Percentiles rank a stretch among this genome's conserved stretches.
These are phyloP conservation scores for Drosophila albomicans DNA, from an alignment of 1,140 invertebrate species.

Conservation along the genomic window DNA sequence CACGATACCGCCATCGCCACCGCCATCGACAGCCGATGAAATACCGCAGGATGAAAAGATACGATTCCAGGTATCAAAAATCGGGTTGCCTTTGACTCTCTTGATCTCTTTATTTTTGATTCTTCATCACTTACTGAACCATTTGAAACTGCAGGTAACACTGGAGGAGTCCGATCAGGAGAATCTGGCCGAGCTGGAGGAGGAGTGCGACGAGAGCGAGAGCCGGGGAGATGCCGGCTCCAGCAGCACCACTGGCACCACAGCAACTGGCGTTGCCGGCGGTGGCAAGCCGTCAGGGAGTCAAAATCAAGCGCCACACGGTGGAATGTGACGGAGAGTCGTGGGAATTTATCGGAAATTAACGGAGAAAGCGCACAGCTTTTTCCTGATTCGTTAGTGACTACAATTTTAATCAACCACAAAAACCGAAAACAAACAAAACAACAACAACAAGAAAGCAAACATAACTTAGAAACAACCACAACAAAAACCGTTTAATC, in stretches of 20 bases:
- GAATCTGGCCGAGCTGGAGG: slow-evolving; percentile 88
- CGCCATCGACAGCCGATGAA: slow-evolving; percentile 87
- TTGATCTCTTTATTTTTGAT: background rate
- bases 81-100: background rate
- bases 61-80: slow-evolving; percentile 87
- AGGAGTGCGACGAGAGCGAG: slow-evolving; percentile 86
- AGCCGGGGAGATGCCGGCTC: slow-evolving; percentile 80
- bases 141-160: slow-evolving; percentile 88
- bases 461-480: slow-evolving; percentile 29
- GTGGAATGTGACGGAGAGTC: slow-evolving; percentile 95
- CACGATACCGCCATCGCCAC: slow-evolving; percentile 92
- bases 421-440: slow-evolving; percentile 39
- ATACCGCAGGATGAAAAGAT: slow-evolving; percentile 87
- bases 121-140: too few relatives aligned
- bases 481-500: slow-evolving; percentile 6
- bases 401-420: slow-evolving; percentile 62
- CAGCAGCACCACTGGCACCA: slow-evolving; percentile 59
- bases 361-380: slow-evolving; percentile 91
- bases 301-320: slow-evolving; percentile 84
- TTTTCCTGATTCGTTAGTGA: slow-evolving; percentile 84
- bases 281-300: slow-evolving; percentile 85
- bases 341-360: slow-evolving; percentile 93
- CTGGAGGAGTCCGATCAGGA: slow-evolving; percentile 91
- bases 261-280: slow-evolving; percentile 63
- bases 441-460: slow-evolving; percentile 24